phyloP scores from a whole-genome alignment of 2,113 vertebrate species.

The Podarcis cretensis region DNA sequence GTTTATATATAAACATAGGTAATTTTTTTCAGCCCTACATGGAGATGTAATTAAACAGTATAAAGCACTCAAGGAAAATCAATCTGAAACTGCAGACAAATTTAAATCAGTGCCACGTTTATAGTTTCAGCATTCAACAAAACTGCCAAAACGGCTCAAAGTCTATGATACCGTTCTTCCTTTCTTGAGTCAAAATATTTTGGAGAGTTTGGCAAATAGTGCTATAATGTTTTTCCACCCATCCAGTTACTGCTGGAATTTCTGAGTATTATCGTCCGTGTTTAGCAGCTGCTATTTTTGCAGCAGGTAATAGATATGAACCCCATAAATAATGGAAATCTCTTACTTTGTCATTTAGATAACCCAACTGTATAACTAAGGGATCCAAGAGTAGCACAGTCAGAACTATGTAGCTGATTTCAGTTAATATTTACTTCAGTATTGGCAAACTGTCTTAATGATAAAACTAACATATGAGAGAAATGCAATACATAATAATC shows the following conservation, averaged over 20 bases:
- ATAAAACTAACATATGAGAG: no score
- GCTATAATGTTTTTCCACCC: neutral
- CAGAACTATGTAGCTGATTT: neutral
- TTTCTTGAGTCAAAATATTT: neutral
- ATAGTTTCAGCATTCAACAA: neutral
- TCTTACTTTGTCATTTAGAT: neutral
- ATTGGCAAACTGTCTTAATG: no score
- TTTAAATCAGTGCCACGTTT: neutral
- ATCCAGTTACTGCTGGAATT: neutral
- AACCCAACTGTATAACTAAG: no score
- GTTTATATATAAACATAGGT: slow-evolving; percentile 84
- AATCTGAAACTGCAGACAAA: slow-evolving; percentile 60
- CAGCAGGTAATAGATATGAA: neutral
- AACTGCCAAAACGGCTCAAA: neutral
- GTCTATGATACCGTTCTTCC: neutral
- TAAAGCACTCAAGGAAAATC: slow-evolving; percentile 91
- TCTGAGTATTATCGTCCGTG: neutral
- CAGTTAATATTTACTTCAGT: neutral
- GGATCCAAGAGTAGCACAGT: neutral
- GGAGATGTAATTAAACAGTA: slow-evolving; percentile 86
- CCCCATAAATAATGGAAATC: neutral
- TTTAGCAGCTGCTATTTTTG: neutral
- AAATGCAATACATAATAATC: no score
- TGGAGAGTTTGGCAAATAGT: neutral
- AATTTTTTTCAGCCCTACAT: slow-evolving; percentile 87